Evolutionary conservation across 2,888 invertebrate genomes (phyloP).

Genomic region (Cephus pulcher): DNA sequence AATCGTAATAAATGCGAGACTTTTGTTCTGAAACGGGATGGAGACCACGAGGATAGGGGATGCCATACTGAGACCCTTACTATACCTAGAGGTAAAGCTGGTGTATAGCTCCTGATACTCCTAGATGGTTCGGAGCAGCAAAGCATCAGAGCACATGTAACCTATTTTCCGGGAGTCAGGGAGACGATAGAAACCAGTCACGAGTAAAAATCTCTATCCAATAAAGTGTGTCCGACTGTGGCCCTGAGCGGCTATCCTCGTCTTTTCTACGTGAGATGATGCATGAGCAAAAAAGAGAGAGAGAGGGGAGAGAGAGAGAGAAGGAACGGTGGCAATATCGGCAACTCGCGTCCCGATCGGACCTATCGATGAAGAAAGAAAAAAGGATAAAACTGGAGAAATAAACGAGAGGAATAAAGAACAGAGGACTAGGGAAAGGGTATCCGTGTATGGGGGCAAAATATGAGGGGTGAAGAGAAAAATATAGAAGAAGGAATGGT

Average conservation of each 20-base stretch:
- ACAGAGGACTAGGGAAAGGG: not conserved
- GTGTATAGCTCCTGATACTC: no score
- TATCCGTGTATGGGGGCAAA: not conserved
- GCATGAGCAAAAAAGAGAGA: not conserved
- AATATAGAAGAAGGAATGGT: no score
- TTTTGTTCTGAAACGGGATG: not conserved
- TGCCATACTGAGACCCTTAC: no score
- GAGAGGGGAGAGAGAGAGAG: not conserved
- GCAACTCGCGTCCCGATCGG: no score
- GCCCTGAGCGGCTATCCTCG: not conserved
- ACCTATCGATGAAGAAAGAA: not conserved
- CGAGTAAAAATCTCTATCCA: constrained; percentile 6
- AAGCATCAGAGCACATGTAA: constrained; percentile 3
- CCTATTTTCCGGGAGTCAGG: not conserved
- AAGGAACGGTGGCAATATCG: not conserved
- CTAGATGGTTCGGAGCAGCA: no score
- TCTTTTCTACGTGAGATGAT: not conserved
- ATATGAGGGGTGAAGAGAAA: not conserved
- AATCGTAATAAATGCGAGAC: constrained; percentile 2
- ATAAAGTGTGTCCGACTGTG: constrained; percentile 2
- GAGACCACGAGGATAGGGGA: no score
- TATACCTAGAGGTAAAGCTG: no score
- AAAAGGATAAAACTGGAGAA: not conserved
- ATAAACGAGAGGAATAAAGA: not conserved
- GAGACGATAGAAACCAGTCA: constrained; percentile 1